Percentiles rank a stretch among this genome's conserved stretches.
Evolutionary conservation across 2,888 invertebrate species (phyloP).

Genomic region (Apamea anceps): DNA sequence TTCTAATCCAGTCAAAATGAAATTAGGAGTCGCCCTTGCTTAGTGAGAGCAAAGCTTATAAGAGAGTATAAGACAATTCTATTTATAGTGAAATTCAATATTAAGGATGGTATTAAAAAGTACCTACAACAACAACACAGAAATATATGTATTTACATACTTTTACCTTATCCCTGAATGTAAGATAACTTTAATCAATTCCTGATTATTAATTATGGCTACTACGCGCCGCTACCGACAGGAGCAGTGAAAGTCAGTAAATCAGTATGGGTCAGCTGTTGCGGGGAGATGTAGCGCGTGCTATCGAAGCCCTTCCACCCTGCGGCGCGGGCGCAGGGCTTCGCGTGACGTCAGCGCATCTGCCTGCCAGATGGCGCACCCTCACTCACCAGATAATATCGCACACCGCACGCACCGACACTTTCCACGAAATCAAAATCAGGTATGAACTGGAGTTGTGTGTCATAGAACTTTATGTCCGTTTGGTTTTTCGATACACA

Average conservation of each 20-base stretch:
- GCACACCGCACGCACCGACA: constrained; percentile 77
- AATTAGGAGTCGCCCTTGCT: not conserved
- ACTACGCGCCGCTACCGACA: constrained; percentile 9
- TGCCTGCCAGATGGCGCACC: constrained; percentile 88
- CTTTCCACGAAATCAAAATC: constrained; percentile 74
- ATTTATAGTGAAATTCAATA: not conserved
- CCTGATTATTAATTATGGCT: not conserved
- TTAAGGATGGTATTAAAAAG: not conserved
- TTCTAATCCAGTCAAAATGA: not conserved
- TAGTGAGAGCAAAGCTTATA: not conserved
- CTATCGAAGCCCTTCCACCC: constrained; percentile 72
- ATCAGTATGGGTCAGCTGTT: constrained; percentile 87
- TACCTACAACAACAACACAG: not conserved
- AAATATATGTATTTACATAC: not conserved
- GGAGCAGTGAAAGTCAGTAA: constrained; percentile 70
- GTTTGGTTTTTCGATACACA: not conserved
- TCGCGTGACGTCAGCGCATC: constrained; percentile 90
- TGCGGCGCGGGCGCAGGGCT: constrained; percentile 72
- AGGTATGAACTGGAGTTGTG: constrained; percentile 51
- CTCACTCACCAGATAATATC: constrained; percentile 86
- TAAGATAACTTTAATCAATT: constrained; percentile 7
- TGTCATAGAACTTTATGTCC: not conserved
- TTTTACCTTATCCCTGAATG: not conserved
- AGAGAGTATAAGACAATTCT: not conserved
- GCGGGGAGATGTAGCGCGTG: constrained; percentile 78